phyloP scores from a whole-genome alignment of 1,140 invertebrate genomes.

The Cyphomyrmex costatus region DNA sequence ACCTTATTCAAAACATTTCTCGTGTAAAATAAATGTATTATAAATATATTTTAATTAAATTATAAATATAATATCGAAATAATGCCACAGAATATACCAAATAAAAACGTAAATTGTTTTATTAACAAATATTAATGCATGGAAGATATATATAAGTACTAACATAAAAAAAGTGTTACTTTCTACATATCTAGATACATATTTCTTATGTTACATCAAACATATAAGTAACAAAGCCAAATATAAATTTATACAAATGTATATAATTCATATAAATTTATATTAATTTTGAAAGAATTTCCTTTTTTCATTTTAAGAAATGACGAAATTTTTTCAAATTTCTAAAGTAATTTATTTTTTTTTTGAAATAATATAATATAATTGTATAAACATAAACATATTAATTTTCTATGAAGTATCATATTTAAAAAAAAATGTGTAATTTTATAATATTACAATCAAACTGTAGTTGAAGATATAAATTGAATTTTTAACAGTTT shows the following conservation, averaged over 20 bases:
- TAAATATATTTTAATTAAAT: slow-evolving; percentile 10
- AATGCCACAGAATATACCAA: slow-evolving; percentile 38
- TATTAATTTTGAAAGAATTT: slow-evolving; percentile 7
- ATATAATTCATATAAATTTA: slow-evolving; percentile 33
- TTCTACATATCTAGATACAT: slow-evolving; percentile 32
- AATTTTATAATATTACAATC: slow-evolving; percentile 23
- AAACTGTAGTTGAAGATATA: slow-evolving; percentile 15
- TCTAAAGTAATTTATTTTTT: neutral
- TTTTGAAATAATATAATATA: neutral
- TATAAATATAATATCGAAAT: slow-evolving; percentile 16
- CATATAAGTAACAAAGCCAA: slow-evolving; percentile 29
- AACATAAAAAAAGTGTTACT: slow-evolving; percentile 28
- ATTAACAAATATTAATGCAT: slow-evolving; percentile 9
- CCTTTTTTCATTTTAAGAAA: slow-evolving; percentile 42
- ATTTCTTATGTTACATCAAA: neutral
- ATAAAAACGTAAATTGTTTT: slow-evolving; percentile 27
- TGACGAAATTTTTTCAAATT: neutral
- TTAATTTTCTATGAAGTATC: neutral
- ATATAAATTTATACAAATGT: slow-evolving; percentile 30
- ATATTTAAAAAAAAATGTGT: neutral
- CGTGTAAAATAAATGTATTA: slow-evolving; percentile 15
- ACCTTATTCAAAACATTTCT: slow-evolving; percentile 23
- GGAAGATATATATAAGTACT: slow-evolving; percentile 16
- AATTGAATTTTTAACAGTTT: neutral
- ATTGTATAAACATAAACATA: slow-evolving; percentile 6